phyloP scores from a whole-genome alignment of 1,140 invertebrate genomes.

The Yoshiicerus persimilis region DNA sequence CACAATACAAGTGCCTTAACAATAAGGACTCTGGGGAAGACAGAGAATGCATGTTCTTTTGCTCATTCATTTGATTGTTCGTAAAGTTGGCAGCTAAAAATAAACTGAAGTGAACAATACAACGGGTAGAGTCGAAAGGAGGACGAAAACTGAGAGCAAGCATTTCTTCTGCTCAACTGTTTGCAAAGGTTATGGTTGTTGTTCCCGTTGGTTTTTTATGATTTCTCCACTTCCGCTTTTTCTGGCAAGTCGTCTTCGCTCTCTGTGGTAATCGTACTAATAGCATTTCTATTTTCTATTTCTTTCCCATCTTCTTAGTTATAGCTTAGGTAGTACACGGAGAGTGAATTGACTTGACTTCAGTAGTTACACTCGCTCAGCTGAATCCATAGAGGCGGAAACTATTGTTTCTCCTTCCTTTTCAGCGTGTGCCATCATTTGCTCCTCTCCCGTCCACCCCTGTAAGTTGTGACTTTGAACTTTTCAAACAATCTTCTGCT shows the following conservation, averaged over 20 bases:
- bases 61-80: conserved; percentile 14
- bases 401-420: conserved; percentile 7
- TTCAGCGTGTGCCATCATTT: conserved; percentile 11
- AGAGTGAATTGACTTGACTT: not conserved
- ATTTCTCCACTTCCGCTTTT: conserved; percentile 19
- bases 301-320: not conserved
- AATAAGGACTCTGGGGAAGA: conserved; percentile 14
- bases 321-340: not conserved
- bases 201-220: conserved; percentile 18
- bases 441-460: conserved; percentile 2
- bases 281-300: conserved; percentile 18
- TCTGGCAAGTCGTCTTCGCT: not conserved
- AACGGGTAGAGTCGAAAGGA: not conserved
- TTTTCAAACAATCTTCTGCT: not conserved
- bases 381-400: conserved; percentile 1
- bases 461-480: conserved; percentile 4
- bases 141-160: not conserved
- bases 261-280: conserved; percentile 16
- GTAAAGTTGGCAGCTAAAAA: conserved; percentile 16
- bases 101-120: not conserved
- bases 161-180: not conserved
- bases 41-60: conserved; percentile 7
- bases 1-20: not conserved
- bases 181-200: conserved; percentile 17
- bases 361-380: not conserved